phyloP scores from a whole-genome alignment of 2,888 invertebrate genomes.

The Strigamia transsilvanica region DNA sequence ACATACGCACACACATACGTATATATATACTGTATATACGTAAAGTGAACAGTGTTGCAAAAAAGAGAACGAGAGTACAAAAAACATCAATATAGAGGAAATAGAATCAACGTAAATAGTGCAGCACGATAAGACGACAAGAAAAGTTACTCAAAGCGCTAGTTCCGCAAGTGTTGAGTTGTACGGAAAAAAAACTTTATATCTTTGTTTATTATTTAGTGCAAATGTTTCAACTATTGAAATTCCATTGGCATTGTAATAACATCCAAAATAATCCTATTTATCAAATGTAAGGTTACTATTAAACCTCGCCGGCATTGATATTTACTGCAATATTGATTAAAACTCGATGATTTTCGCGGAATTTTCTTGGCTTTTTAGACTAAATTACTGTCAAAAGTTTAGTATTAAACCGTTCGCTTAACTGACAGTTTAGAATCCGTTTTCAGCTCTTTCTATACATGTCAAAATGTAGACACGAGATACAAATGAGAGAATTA shows the following conservation, averaged over 20 bases:
- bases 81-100: neutral
- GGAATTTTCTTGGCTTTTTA: too few species aligned
- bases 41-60: neutral
- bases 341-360: neutral
- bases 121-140: neutral
- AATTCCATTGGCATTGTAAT: too few species aligned
- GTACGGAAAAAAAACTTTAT: too few species aligned
- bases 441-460: neutral
- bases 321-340: neutral
- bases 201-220: too few species aligned
- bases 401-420: neutral
- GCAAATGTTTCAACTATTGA: too few species aligned
- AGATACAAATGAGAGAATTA: neutral
- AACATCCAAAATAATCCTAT: too few species aligned
- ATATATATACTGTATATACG: too few species aligned
- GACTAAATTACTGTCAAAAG: neutral
- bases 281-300: too few species aligned
- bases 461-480: neutral
- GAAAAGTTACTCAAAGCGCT: conserved; percentile 13
- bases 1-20: too few species aligned
- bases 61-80: neutral
- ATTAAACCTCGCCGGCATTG: too few species aligned
- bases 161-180: too few species aligned
- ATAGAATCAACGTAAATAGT: neutral
- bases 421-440: neutral